phyloP scores from a whole-genome alignment of 2,888 invertebrate genomes.

The Harmothoe impar region DNA sequence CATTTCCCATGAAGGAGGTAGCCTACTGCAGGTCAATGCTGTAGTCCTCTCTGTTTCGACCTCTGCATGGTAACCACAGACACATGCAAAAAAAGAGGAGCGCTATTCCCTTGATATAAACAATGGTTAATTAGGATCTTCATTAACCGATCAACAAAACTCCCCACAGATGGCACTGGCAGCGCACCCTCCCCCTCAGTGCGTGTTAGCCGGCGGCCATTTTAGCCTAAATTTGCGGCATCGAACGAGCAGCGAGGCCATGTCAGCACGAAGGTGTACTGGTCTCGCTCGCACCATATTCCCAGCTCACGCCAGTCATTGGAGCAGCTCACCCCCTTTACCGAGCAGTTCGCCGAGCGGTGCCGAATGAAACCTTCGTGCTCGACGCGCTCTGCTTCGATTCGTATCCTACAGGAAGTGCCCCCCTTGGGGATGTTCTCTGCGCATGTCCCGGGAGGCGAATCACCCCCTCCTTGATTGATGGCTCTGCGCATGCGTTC shows the following conservation, averaged over 20 bases:
- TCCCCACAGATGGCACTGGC: constrained; percentile 35
- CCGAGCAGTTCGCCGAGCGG: background rate
- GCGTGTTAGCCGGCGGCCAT: constrained; percentile 2
- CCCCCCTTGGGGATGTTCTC: constrained; percentile 25
- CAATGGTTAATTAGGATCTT: constrained; percentile 55
- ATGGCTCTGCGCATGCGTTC: constrained; percentile 42
- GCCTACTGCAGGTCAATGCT: background rate
- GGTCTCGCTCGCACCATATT: no score
- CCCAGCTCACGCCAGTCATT: no score
- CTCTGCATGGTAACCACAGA: background rate
- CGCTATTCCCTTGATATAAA: constrained; percentile 38
- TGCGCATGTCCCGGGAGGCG: constrained; percentile 46
- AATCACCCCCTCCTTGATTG: constrained; percentile 47
- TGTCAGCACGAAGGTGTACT: no score
- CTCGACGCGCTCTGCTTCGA: background rate
- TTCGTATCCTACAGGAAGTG: background rate
- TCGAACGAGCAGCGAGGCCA: background rate
- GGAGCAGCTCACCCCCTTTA: background rate
- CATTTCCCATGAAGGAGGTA: background rate
- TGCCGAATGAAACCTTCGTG: background rate
- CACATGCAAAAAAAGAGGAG: background rate
- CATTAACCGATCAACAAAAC: constrained; percentile 47
- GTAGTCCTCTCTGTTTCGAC: background rate
- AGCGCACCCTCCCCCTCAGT: background rate
- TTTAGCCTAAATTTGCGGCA: constrained; percentile 34